Conservation (phyloP, 2,797 vertebrate genomes). For the Avahi laniger region DNA sequence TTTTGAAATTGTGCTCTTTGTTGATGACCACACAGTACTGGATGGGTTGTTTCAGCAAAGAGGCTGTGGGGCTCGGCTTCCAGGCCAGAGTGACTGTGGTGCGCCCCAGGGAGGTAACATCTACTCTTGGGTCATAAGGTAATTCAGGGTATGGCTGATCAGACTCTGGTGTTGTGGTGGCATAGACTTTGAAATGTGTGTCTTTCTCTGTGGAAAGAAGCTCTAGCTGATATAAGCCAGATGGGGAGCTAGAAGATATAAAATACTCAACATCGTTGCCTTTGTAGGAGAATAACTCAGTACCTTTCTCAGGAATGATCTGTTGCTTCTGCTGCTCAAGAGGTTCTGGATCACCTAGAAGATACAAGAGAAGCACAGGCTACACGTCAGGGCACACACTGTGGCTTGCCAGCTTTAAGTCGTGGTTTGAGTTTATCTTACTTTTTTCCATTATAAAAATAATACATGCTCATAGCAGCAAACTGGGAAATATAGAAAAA, state of each 20-base stretch:
- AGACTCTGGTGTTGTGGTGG: conserved; percentile 96
- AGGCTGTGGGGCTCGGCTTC: conserved; percentile 96
- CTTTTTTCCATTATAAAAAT: background rate
- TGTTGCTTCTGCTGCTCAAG: conserved; percentile 97
- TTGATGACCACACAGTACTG: conserved; percentile 97
- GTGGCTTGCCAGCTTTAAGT: background rate
- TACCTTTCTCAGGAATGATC: conserved; percentile 89
- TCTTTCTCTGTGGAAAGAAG: conserved; percentile 98
- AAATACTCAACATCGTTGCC: conserved; percentile 98
- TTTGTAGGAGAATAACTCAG: conserved; percentile 96
- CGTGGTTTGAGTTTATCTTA: background rate
- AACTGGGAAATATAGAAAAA: background rate
- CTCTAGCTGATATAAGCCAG: conserved; percentile 96
- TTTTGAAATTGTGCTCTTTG: conserved; percentile 99
- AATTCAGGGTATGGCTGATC: conserved; percentile 97
- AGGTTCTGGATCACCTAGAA: conserved; percentile 93
- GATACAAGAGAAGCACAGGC: conserved; percentile 51
- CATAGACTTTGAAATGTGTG: conserved; percentile 96
- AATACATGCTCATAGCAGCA: background rate
- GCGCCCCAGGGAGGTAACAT: conserved; percentile 94
- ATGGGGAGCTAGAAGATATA: conserved; percentile 91
- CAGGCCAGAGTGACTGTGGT: conserved; percentile 96
- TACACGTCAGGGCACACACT: background rate
- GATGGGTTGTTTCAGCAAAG: conserved; percentile 92
- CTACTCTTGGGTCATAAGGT: conserved; percentile 96